phyloP scores from a whole-genome alignment of 2,113 vertebrate genomes.

The Circaetus cinerascens region DNA sequence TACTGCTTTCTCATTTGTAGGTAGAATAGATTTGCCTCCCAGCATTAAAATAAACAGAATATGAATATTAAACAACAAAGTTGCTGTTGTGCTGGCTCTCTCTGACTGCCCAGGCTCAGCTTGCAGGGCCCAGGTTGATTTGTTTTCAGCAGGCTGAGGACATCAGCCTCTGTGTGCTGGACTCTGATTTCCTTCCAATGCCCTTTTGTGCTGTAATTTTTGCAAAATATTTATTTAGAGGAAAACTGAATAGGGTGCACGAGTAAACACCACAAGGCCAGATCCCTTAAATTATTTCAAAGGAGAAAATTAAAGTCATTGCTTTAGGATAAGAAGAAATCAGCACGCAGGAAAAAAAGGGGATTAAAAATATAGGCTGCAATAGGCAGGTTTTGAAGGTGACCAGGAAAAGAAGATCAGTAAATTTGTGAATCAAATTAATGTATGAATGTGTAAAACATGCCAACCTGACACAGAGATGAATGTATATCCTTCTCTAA shows the following conservation, averaged over 20 bases:
- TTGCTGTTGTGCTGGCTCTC: neutral
- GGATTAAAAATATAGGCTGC: neutral
- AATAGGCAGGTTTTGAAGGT: neutral
- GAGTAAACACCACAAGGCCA: neutral
- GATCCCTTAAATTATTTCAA: neutral
- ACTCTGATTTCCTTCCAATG: neutral
- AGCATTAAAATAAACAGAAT: neutral
- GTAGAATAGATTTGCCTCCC: neutral
- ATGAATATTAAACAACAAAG: neutral
- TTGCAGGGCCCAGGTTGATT: neutral
- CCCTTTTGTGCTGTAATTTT: neutral
- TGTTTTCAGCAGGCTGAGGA: neutral
- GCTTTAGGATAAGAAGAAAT: neutral
- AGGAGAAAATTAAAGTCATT: neutral
- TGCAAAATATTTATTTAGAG: conserved; percentile 40
- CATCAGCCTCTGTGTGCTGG: neutral
- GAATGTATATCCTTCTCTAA: conserved; percentile 6
- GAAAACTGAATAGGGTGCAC: neutral
- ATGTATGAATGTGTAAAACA: neutral
- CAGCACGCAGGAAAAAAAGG: neutral
- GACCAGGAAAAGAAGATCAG: neutral
- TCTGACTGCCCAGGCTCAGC: neutral
- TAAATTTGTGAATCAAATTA: conserved; percentile 38
- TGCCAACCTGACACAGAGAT: neutral
- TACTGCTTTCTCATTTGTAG: neutral